Evolutionary conservation across 2,888 invertebrate species (phyloP), one percentile per base, ranked within the genome.

Genomic region (Eupelmus urozonus): DNA sequence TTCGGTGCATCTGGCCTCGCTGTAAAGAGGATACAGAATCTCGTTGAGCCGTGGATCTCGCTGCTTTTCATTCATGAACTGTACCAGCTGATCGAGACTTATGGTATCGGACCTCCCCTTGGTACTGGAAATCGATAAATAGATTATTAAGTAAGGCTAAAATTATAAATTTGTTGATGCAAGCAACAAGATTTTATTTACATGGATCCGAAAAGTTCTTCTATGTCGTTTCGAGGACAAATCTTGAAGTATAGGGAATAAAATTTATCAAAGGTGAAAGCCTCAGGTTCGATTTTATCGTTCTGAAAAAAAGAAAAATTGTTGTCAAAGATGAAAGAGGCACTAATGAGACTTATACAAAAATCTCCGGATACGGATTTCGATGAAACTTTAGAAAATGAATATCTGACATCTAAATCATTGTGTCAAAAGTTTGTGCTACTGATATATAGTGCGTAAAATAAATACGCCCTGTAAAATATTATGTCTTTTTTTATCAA

Each of bases 201-300:
- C 93, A 93, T 90, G 78, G 92, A 91, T 85, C 92, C 92, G 85
- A 94, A 94, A n/a, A 94, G 90, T 85, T 94, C 94, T 83, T 94
- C 93, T 72, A 94, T 93, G 85, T 94, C 94, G 75, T 93, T 93
- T 69, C 94, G 87, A 0, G 94, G 94, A 85, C 94, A 94, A 78
- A 94, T 93, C 87, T 93, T 93, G 85, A 93, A 93, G 86, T 94
- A 94, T 1, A 94, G 89, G 63, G 92, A 90, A 82, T 93, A 93
- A 86, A 94, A 94, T 85, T 94, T 94, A 66, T 94, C 94, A 85
- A 94, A 93, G 1, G 93, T 93, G 84, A 94, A 93, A 71, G 91
- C 91, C n/a, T 90, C 91, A 9, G 91, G 92, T 79, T 94, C 93
- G 67, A 94, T 93, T 85, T 93, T 93, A 85, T 94, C 94, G 85